A percentile compares a stretch with the other conserved stretches of the same genome.
These are phyloP conservation scores for Colletes collaris DNA, from an alignment of 2,888 invertebrate genomes.

Conservation along the genomic window DNA sequence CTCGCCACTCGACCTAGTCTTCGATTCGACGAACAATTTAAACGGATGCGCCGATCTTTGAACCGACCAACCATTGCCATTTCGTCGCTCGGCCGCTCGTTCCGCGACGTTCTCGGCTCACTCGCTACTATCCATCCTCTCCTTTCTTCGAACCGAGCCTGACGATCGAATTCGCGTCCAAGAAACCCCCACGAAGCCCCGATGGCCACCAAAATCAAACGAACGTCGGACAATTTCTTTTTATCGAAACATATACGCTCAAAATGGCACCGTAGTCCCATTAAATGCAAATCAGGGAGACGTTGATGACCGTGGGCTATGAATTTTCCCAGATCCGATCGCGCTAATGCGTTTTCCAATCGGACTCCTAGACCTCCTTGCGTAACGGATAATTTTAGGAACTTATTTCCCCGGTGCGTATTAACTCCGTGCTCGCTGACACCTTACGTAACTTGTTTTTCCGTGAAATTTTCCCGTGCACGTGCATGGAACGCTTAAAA, in stretches of 20 bases:
- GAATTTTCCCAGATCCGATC: conserved; percentile 22
- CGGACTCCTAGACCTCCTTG: conserved; percentile 34
- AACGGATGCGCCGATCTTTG: conserved; percentile 51
- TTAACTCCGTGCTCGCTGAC: conserved; percentile 14
- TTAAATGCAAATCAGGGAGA: background rate
- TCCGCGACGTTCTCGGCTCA: background rate
- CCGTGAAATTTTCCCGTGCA: conserved; percentile 48
- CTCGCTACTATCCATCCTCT: background rate
- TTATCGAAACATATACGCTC: too few relatives aligned
- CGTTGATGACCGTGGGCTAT: background rate
- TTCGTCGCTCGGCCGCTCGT: conserved; percentile 10
- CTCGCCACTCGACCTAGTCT: conserved; percentile 56
- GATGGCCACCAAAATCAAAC: too few relatives aligned
- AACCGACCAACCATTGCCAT: conserved; percentile 32
- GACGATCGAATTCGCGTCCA: background rate
- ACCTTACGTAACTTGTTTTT: conserved; percentile 56
- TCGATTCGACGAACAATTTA: conserved; percentile 43
- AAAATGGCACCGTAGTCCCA: too few relatives aligned
- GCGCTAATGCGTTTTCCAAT: conserved; percentile 19
- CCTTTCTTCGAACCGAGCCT: background rate
- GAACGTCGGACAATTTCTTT: too few relatives aligned
- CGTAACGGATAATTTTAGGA: conserved; percentile 56
- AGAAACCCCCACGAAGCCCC: too few relatives aligned
- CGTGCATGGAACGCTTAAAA: conserved; percentile 2
- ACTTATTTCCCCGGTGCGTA: conserved; percentile 33